Percentiles rank a stretch among this genome's conserved stretches.
These are phyloP conservation scores for Drosophila fulvimacula DNA, from an alignment of 2,888 invertebrate genomes.

Conservation along the genomic window DNA sequence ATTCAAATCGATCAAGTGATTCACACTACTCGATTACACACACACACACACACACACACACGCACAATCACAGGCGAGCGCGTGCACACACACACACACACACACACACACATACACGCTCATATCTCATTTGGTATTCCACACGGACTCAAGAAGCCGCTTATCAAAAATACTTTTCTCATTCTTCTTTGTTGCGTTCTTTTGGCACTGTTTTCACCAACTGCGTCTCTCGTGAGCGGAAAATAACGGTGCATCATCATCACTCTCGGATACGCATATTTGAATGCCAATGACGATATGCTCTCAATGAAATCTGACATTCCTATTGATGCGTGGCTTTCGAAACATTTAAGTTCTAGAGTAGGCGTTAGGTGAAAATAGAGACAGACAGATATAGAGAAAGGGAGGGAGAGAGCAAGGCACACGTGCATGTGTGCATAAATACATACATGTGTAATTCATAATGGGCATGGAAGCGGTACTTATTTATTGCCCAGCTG, in stretches of 20 bases:
- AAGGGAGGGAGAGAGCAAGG: slow-evolving; percentile 12
- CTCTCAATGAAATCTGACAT: slow-evolving; percentile 14
- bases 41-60: background rate
- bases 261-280: slow-evolving; percentile 27
- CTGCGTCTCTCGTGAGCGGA: background rate
- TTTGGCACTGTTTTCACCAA: slow-evolving; percentile 45
- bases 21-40: slow-evolving; percentile 45
- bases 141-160: slow-evolving; percentile 33
- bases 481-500: slow-evolving; percentile 51
- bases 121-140: slow-evolving; percentile 51
- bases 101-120: slow-evolving; percentile 9
- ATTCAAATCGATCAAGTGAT: slow-evolving; percentile 74
- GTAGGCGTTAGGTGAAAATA: slow-evolving; percentile 17
- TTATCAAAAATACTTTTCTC: slow-evolving; percentile 52
- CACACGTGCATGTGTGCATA: slow-evolving; percentile 45
- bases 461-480: slow-evolving; percentile 43
- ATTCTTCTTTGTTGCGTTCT: slow-evolving; percentile 35
- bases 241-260: slow-evolving; percentile 50
- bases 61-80: background rate
- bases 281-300: slow-evolving; percentile 30
- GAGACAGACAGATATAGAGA: background rate
- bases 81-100: slow-evolving; percentile 2
- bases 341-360: slow-evolving; percentile 29
- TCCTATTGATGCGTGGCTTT: slow-evolving; percentile 34
- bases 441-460: slow-evolving; percentile 32